phyloP scores from a whole-genome alignment of 2,888 invertebrate species.

The Linnaemya vulpina region DNA sequence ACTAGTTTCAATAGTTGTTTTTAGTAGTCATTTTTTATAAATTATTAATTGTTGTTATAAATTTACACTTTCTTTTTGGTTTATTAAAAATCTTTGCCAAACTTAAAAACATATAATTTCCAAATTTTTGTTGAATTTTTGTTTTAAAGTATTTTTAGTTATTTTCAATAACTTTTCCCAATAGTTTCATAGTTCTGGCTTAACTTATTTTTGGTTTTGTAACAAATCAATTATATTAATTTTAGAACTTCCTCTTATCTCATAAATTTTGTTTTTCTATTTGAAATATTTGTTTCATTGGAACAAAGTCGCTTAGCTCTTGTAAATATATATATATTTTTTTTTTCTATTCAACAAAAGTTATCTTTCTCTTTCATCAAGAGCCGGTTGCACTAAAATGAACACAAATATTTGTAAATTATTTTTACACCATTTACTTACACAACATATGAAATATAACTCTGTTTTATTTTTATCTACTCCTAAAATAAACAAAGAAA shows the following conservation, averaged over 20 bases:
- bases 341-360: constrained; percentile 10
- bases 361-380: neutral
- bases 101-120: neutral
- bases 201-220: neutral
- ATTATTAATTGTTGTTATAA: neutral
- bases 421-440: neutral
- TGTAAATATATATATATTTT: neutral
- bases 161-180: constrained; percentile 27
- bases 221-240: constrained; percentile 24
- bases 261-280: neutral
- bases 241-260: neutral
- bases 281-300: constrained; percentile 31
- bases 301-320: constrained; percentile 20
- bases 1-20: neutral
- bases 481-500: neutral
- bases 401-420: constrained; percentile 38
- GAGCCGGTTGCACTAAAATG: constrained; percentile 14
- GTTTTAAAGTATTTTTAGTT: constrained; percentile 1
- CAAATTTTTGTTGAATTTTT: neutral
- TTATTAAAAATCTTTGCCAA: neutral
- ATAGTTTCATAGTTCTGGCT: neutral
- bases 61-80: constrained; percentile 22
- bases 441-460: neutral
- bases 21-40: neutral
- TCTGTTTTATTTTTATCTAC: neutral